Base-by-base conservation (phyloP, 2,888 invertebrate genomes). In the Phasia obesa region DNA sequence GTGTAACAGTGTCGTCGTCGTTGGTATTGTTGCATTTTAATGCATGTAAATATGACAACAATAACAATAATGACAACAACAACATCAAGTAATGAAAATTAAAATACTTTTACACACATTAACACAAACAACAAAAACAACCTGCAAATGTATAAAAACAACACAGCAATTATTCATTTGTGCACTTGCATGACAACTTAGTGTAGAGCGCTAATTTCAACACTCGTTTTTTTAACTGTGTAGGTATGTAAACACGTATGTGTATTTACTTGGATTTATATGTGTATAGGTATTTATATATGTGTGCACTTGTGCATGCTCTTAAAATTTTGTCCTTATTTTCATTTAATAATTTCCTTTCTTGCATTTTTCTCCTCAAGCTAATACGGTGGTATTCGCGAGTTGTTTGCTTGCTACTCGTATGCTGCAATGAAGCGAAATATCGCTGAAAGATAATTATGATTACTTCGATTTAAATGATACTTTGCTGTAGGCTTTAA, bases 181-280 rank as follows among this genome's bases (percentile, higher is more conserved):
- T 77, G 6, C 59, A 78, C 67, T 76, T 82, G 84, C 84, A 74
- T 79, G 81, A 80, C 84, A 86, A 85, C 84, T 85, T 81, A 70
- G 79, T 81, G 75, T 51, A 80, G 85, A 85, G 86, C 86, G 86
- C 86, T 86, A 86, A 86, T 86, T 86, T 85, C 80, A 81, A 84
- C 85, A 85, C 85, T 64, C 53, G 60, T 35, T 31, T 65, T 35
- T 47, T 44, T 19, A 44, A 44, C 25, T 44, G 5, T 19, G 31
- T 31, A 6, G 9, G 23, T 21, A 31, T 31, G 5, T 4, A 57
- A 4, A 15, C 31, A 23, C 35, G 2, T n/a, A 42, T 25, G 15
- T 15, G 31, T 38, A 6, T 44, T 17, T 60, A 27, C 6, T 2
- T 73, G 23, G 0, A 19, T 62, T 11, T 19, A 9, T 17, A 57